Conservation (phyloP, 1,140 invertebrate species). For the Galendromus occidentalis region DNA sequence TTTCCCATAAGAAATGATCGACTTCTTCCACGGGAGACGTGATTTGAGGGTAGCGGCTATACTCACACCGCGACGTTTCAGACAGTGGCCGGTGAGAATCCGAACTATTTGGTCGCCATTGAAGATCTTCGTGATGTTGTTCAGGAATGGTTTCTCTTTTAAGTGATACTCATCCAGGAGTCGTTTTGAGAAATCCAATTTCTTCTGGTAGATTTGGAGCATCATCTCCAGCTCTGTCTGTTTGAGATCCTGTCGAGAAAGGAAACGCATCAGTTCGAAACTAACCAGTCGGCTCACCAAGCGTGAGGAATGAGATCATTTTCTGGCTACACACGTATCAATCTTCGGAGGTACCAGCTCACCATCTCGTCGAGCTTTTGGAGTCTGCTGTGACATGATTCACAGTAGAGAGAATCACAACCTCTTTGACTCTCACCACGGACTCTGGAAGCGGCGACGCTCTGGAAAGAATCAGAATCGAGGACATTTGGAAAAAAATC, state of each 20-base stretch:
- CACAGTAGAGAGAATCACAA: not conserved
- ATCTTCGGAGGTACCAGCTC: too few species aligned
- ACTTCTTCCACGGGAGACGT: too few species aligned
- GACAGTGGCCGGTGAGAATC: conserved; percentile 1
- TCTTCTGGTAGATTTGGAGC: conserved; percentile 3
- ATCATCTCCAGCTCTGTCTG: conserved; percentile 1
- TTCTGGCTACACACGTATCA: too few species aligned
- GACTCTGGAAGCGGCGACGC: not conserved
- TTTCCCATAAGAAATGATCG: not conserved
- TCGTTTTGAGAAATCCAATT: not conserved
- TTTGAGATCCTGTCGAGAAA: not conserved
- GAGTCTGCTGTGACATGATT: not conserved
- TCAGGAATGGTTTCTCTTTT: not conserved
- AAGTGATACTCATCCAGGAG: not conserved
- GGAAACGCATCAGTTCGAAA: too few species aligned
- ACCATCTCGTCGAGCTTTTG: not conserved
- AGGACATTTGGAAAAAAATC: too few species aligned
- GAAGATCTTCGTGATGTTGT: conserved; percentile 5
- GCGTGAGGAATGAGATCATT: too few species aligned
- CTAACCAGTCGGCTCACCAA: too few species aligned
- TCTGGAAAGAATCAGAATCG: not conserved
- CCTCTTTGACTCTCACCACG: not conserved
- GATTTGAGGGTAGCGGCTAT: too few species aligned
- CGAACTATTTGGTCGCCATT: not conserved
- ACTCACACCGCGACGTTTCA: not conserved